Evolutionary conservation across 2,888 invertebrate genomes (phyloP).

Genomic region (Anarsia innoxiella): DNA sequence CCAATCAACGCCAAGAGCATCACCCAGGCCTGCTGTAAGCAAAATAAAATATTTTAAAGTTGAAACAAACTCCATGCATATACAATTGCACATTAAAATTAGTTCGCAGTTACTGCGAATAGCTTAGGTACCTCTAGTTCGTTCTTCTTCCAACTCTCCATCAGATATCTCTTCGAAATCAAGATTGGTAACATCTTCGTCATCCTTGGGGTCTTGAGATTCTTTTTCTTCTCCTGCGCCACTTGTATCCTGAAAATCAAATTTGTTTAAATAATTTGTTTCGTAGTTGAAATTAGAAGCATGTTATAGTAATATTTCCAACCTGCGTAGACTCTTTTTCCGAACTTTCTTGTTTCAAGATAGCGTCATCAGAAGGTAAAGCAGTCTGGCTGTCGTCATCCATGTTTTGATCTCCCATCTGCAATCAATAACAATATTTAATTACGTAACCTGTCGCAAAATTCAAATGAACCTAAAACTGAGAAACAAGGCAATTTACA

Average conservation of each 20-base stretch:
- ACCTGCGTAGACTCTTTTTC: conserved; percentile 66
- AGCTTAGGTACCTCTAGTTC: conserved; percentile 74
- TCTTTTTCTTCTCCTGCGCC: conserved; percentile 59
- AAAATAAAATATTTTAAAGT: too few species aligned
- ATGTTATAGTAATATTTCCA: conserved; percentile 12
- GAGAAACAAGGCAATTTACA: conserved; percentile 36
- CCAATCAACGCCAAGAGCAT: conserved; percentile 97
- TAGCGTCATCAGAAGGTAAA: conserved; percentile 39
- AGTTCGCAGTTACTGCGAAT: too few species aligned
- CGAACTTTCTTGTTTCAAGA: conserved; percentile 44
- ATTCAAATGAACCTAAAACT: not conserved
- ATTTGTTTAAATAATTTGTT: not conserved
- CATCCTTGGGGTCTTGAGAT: conserved; percentile 76
- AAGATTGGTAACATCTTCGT: conserved; percentile 82
- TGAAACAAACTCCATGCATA: not conserved
- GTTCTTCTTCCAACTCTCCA: conserved; percentile 90
- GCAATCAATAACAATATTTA: conserved; percentile 13
- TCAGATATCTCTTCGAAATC: conserved; percentile 95
- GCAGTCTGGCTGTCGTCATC: conserved; percentile 59
- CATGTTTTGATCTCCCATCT: conserved; percentile 63
- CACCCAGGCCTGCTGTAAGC: conserved; percentile 80
- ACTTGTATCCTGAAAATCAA: conserved; percentile 47
- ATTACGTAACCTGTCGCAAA: not conserved
- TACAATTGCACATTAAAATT: too few species aligned
- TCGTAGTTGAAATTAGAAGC: too few species aligned